These are phyloP conservation scores for Germaria angustata DNA, from an alignment of 2,888 invertebrate species.

Conservation along the genomic window DNA sequence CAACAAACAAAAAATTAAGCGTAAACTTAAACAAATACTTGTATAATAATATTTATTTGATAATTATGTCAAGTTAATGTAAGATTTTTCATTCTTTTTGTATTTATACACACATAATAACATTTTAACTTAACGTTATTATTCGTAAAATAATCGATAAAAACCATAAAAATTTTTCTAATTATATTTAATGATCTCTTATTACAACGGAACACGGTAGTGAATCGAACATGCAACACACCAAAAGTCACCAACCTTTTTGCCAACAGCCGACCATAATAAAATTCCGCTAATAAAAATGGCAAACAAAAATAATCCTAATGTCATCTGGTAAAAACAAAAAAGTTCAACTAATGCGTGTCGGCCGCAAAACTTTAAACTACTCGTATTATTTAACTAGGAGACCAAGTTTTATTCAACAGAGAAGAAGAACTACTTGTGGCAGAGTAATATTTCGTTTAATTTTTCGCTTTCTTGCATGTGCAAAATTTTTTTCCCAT, in stretches of 20 bases:
- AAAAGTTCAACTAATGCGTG: constrained; percentile 55
- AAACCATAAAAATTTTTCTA: constrained; percentile 27
- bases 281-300: constrained; percentile 9
- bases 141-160: not conserved
- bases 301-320: constrained; percentile 25
- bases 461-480: constrained; percentile 15
- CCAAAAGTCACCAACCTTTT: constrained; percentile 16
- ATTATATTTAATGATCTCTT: constrained; percentile 57
- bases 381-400: constrained; percentile 5
- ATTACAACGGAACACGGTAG: constrained; percentile 56
- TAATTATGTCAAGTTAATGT: constrained; percentile 12
- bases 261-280: not conserved
- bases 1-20: not conserved
- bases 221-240: constrained; percentile 31
- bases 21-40: constrained; percentile 5
- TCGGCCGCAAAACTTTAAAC: constrained; percentile 17
- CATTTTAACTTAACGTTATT: not conserved
- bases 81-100: not conserved
- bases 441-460: not conserved
- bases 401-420: not conserved
- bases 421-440: not conserved
- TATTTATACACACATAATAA: not conserved
- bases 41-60: not conserved
- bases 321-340: constrained; percentile 49
- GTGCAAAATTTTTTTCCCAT: not conserved